Conservation (phyloP, 2,113 vertebrate genomes). For the Guaruba guarouba region DNA sequence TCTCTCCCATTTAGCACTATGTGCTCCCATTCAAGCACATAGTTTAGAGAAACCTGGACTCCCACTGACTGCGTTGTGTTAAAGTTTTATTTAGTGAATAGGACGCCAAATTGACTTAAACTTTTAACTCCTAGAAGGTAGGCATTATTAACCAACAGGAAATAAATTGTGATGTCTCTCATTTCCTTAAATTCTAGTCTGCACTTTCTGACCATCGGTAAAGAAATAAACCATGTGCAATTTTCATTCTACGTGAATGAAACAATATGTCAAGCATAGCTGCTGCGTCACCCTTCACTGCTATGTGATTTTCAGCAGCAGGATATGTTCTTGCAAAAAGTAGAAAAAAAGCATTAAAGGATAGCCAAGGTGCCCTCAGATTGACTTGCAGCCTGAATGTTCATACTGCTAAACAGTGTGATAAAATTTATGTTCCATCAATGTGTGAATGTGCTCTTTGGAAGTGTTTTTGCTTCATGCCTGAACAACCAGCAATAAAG, state of each 20-base stretch:
- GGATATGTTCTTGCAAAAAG: neutral
- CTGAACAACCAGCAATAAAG: conserved; percentile 22
- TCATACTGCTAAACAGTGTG: neutral
- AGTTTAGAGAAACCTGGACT: neutral
- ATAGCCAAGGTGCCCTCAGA: neutral
- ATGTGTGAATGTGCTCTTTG: conserved; percentile 33
- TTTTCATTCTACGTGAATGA: neutral
- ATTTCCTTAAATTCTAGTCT: neutral
- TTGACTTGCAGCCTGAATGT: neutral
- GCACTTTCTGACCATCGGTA: neutral
- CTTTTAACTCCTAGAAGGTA: neutral
- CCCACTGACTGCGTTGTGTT: neutral
- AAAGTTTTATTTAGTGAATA: neutral
- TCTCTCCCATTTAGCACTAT: neutral
- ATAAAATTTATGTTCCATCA: conserved; percentile 54
- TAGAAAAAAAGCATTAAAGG: neutral
- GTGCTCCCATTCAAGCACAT: neutral
- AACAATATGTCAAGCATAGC: neutral
- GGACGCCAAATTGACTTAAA: neutral
- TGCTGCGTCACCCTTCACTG: neutral
- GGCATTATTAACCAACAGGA: neutral
- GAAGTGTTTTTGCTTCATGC: conserved; percentile 18
- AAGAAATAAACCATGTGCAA: neutral
- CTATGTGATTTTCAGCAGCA: neutral
- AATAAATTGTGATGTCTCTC: neutral